Percentiles rank a stretch among this genome's conserved stretches.
phyloP scores from a whole-genome alignment of 64 coral and sea anemone genomes.

The Montipora capricornis region DNA sequence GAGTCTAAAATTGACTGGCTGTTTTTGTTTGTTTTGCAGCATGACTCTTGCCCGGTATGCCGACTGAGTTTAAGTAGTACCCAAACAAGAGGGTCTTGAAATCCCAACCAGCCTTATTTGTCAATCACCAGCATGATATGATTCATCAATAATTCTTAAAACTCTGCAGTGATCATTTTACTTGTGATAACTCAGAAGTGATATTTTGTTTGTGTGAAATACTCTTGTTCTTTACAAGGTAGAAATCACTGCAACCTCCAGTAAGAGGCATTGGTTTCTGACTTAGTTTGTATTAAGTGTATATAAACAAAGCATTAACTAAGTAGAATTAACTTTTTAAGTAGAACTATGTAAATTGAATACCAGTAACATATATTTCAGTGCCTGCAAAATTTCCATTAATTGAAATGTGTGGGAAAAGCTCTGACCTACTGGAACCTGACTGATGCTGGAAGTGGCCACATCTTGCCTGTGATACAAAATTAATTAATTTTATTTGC shows the following conservation, averaged over 20 bases:
- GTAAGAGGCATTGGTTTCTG: neutral
- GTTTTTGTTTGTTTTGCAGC: conserved; percentile 35
- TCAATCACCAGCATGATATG: neutral
- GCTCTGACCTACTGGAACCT: neutral
- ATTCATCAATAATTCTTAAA: neutral
- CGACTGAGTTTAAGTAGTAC: conserved; percentile 54
- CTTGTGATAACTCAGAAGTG: neutral
- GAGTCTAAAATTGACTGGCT: neutral
- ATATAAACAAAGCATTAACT: conserved; percentile 25
- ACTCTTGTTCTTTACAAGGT: neutral
- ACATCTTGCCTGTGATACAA: too few species aligned
- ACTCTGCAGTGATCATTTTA: neutral
- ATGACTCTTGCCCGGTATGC: conserved; percentile 70
- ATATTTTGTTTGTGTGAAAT: conserved; percentile 26
- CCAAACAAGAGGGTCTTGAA: conserved; percentile 41
- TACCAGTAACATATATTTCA: neutral
- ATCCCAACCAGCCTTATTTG: neutral
- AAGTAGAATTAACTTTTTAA: conserved; percentile 22
- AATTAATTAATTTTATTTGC: neutral
- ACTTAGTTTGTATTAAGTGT: conserved; percentile 34
- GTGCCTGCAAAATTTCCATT: neutral
- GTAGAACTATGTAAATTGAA: conserved; percentile 22
- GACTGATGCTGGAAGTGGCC: neutral
- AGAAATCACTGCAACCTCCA: neutral
- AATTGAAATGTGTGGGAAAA: neutral